A percentile compares a stretch with the other conserved stretches of the same genome.
Evolutionary conservation across 2,113 vertebrate species (phyloP).

Genomic region (Paradoxurus hermaphroditus): DNA sequence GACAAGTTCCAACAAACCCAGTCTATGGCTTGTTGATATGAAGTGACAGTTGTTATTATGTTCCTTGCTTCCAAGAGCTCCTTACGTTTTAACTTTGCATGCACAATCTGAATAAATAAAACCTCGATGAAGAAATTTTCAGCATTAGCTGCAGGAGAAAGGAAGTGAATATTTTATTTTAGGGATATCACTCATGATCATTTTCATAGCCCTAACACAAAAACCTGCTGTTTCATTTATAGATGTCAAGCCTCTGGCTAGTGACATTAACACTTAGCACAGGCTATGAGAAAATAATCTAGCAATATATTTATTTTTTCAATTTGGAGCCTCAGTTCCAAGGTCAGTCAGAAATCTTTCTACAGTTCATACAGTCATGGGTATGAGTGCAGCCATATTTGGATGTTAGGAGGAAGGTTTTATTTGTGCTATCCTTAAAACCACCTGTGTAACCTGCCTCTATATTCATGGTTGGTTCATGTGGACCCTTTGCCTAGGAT

Average conservation of each 20-base stretch:
- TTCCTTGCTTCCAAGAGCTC: background rate
- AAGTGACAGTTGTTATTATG: background rate
- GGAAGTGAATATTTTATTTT: background rate
- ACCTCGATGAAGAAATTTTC: background rate
- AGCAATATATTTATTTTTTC: background rate
- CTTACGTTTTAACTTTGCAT: background rate
- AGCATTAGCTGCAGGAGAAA: background rate
- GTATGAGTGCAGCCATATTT: background rate
- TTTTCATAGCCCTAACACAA: background rate
- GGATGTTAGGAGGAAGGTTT: background rate
- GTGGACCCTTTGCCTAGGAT: background rate
- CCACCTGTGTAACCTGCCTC: background rate
- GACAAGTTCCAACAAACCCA: background rate
- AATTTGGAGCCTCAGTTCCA: background rate
- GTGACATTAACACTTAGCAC: background rate
- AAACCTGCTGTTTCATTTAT: background rate
- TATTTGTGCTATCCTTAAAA: background rate
- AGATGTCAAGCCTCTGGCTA: background rate
- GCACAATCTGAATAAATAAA: background rate
- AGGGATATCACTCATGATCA: background rate
- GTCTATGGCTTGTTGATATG: background rate
- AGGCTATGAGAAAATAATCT: background rate
- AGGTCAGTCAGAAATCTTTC: background rate
- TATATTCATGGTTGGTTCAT: background rate
- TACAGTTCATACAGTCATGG: background rate